Base-by-base conservation (phyloP, 2,888 invertebrate genomes). In the Anagyrus pseudococci region DNA sequence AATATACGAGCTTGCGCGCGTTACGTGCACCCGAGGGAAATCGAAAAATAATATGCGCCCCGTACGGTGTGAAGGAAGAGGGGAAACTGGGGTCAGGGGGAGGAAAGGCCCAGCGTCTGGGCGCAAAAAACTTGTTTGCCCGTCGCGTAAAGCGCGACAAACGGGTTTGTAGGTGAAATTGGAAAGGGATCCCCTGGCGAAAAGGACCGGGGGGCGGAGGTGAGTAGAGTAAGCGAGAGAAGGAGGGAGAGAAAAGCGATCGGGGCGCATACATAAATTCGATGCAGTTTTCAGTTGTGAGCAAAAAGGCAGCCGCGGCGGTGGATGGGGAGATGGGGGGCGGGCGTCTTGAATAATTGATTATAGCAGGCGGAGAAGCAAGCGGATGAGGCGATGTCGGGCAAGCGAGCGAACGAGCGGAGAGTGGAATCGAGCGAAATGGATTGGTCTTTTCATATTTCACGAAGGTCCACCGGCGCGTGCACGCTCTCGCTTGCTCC, bases 381-480 rank as follows among this genome's bases (percentile, higher is more conserved):
- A 7, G 29, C 29, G 4, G 29, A 4, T 29, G 29, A 4, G 6
- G 29, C 29, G 29, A 7, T 41, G 29, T 29, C 41, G 6, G 25
- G 29, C 4, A 29, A 10, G 29, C 29, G 29, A 4, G 29, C 29
- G 10, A 29, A 10, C 29, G 29, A 37, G 15, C 13, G 33, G 29
- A 10, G 29, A 10, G 29, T 13, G 20, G 23, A 23, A 23, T 53
- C 22, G 41, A 17, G 17, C 43, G 29, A 58, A 58, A 61, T 50
- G 50, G 50, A 56, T 56, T 49, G 48, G 43, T 7, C 49, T 61
- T 55, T 61, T 61, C 50, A 56, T 61, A 50, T 61, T 56, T 61
- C 44, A 26, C 50, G 50, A 56, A 56, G 56, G 43, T 49, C 56
- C 48, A 43, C 26, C 33, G 10, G 40, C 19, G 46, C 17, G 40